Percentiles rank a stretch among this genome's conserved stretches.
Conservation (phyloP, 2,113 vertebrate species). For the Callithrix jacchus region DNA sequence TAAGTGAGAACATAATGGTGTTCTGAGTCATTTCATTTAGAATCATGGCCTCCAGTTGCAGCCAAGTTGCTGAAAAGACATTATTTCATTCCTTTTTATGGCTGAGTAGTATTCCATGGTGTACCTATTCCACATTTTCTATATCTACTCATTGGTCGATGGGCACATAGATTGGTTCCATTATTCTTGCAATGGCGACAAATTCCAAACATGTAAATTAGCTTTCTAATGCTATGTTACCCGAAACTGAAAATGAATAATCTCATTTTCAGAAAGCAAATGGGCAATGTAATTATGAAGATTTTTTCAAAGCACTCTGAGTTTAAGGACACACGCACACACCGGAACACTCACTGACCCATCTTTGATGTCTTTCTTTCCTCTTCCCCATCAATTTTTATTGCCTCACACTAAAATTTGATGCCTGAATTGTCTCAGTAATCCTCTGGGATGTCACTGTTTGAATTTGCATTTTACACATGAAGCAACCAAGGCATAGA, state of each 20-base stretch:
- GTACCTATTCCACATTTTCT: too few species aligned
- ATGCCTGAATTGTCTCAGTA: not conserved
- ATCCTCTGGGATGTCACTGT: too few species aligned
- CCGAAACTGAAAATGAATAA: not conserved
- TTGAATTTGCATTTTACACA: not conserved
- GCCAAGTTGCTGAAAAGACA: too few species aligned
- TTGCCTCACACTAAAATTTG: not conserved
- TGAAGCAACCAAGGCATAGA: not conserved
- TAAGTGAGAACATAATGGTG: too few species aligned
- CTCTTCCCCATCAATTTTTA: not conserved
- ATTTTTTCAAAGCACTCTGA: not conserved
- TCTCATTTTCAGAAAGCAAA: not conserved
- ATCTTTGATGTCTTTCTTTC: not conserved
- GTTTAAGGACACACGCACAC: not conserved
- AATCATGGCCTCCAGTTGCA: too few species aligned
- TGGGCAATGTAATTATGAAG: not conserved
- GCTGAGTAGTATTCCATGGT: too few species aligned
- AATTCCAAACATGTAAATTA: constrained; percentile 11
- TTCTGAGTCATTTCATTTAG: too few species aligned
- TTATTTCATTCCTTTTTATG: too few species aligned
- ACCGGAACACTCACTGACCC: not conserved
- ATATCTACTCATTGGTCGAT: too few species aligned
- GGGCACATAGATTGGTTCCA: too few species aligned
- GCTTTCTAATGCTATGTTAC: not conserved
- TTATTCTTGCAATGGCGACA: not conserved